Evolutionary conservation across 2,888 invertebrate genomes (phyloP).

Genomic region (Elaeidobius kamerunicus): DNA sequence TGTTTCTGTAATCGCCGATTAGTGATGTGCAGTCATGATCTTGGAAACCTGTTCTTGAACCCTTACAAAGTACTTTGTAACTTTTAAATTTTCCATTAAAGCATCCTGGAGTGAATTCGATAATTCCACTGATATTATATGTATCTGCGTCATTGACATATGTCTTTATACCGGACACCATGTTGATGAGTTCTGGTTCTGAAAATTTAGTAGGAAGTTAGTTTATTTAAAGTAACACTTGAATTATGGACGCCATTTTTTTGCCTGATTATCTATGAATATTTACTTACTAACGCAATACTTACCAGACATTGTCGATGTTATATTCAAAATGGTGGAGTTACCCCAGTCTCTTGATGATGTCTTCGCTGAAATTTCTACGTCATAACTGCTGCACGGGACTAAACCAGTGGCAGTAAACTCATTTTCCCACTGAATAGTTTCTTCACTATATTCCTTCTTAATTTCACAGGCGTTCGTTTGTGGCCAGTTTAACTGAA

Average conservation of each 20-base stretch:
- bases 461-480: conserved; percentile 5
- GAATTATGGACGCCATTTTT: too few relatives aligned
- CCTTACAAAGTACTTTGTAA: conserved; percentile 30
- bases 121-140: conserved; percentile 31
- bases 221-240: too few relatives aligned
- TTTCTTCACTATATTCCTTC: background rate
- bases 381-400: conserved; percentile 31
- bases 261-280: too few relatives aligned
- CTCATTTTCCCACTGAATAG: background rate
- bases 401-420: conserved; percentile 12
- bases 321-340: background rate
- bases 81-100: conserved; percentile 35
- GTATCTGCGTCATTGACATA: conserved; percentile 11
- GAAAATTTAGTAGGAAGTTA: too few relatives aligned
- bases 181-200: conserved; percentile 4
- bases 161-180: background rate
- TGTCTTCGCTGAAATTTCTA: conserved; percentile 28
- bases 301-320: conserved; percentile 27
- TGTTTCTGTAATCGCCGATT: background rate
- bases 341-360: conserved; percentile 31
- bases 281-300: background rate
- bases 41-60: conserved; percentile 19
- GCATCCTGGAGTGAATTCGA: conserved; percentile 36
- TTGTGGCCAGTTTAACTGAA: conserved; percentile 7
- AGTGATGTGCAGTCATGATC: background rate